Evolutionary conservation across 2,888 invertebrate genomes (phyloP).

Genomic region (Amiota communis): DNA sequence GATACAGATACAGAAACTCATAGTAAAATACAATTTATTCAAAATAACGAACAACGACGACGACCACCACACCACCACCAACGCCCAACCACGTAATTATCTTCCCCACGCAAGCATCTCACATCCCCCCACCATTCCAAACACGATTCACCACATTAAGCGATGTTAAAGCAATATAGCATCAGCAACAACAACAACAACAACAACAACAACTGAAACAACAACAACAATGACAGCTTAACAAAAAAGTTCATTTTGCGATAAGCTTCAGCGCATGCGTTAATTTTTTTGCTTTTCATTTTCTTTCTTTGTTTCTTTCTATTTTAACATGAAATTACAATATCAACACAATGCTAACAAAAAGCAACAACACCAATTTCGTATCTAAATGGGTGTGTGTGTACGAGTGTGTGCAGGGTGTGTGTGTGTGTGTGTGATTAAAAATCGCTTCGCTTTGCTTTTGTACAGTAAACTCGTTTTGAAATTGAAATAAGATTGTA

Average conservation of each 20-base stretch:
- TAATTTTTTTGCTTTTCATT: slow-evolving; percentile 5
- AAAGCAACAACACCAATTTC: slow-evolving; percentile 32
- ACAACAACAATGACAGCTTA: slow-evolving; percentile 29
- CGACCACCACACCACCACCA: neutral
- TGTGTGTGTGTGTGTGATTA: neutral
- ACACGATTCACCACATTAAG: neutral
- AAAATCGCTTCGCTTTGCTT: slow-evolving; percentile 13
- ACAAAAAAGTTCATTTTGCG: slow-evolving; percentile 30
- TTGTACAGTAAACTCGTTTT: neutral
- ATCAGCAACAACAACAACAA: slow-evolving; percentile 34
- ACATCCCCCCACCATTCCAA: slow-evolving; percentile 36
- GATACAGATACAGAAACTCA: slow-evolving; percentile 37
- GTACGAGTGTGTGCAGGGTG: slow-evolving; percentile 8
- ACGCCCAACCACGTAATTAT: slow-evolving; percentile 30
- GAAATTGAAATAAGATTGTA: slow-evolving; percentile 11
- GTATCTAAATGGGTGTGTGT: neutral
- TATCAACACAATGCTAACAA: slow-evolving; percentile 44
- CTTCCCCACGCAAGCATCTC: neutral
- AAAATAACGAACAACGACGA: slow-evolving; percentile 29
- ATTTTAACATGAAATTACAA: slow-evolving; percentile 27
- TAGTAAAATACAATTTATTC: too few relatives aligned
- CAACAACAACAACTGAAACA: slow-evolving; percentile 36
- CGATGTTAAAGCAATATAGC: slow-evolving; percentile 20
- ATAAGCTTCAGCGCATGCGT: too few relatives aligned
- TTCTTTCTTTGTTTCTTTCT: slow-evolving; percentile 37